phyloP scores from a whole-genome alignment of 2,113 vertebrate species.

The Promerops cafer region DNA sequence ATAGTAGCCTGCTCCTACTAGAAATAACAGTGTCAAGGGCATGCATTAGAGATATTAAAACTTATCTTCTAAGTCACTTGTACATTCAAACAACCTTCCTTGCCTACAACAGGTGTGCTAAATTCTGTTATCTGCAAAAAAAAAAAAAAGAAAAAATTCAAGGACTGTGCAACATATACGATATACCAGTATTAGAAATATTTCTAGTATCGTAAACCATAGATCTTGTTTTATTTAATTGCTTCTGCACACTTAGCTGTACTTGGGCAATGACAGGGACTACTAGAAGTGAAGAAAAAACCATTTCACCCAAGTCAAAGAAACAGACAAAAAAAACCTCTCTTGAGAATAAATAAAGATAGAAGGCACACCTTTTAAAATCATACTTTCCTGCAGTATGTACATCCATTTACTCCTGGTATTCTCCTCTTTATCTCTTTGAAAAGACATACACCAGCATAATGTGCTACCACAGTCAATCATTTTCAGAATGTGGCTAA shows the following conservation, averaged over 20 bases:
- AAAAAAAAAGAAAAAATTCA: not conserved
- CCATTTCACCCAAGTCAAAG: not conserved
- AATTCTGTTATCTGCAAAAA: not conserved
- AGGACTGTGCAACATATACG: not conserved
- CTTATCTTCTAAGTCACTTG: not conserved
- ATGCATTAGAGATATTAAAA: not conserved
- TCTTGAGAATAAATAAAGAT: not conserved
- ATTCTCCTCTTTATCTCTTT: not conserved
- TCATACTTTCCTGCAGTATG: rapidly evolving
- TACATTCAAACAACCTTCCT: not conserved
- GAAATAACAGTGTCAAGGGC: not conserved
- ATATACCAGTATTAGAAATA: not conserved
- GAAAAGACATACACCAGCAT: not conserved
- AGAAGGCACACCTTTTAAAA: not conserved
- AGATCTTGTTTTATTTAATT: not conserved
- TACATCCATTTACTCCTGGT: not conserved
- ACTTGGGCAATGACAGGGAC: not conserved
- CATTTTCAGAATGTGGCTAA: not conserved
- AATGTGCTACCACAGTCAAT: not conserved
- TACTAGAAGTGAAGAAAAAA: not conserved
- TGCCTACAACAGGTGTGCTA: not conserved
- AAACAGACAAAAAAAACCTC: not conserved
- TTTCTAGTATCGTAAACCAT: not conserved
- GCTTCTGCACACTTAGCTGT: not conserved
- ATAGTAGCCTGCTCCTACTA: not conserved